These are phyloP conservation scores for Phocoena phocoena DNA, from an alignment of 2,113 vertebrate genomes.

Conservation along the genomic window DNA sequence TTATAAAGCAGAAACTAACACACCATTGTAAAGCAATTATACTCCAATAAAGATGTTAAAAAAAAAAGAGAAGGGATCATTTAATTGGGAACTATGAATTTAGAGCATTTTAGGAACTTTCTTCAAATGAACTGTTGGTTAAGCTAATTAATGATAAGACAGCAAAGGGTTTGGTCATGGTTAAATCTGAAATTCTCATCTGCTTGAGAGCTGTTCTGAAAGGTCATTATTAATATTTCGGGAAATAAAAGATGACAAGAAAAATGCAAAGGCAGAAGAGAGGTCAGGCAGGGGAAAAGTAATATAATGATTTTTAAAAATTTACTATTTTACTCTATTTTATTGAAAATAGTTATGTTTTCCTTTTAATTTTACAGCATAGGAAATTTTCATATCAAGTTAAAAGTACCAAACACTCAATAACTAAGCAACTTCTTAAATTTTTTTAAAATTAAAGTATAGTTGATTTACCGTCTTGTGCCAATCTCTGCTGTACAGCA, in stretches of 20 bases:
- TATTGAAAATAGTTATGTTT: background rate
- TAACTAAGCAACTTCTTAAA: background rate
- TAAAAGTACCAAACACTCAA: background rate
- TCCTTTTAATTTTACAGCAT: background rate
- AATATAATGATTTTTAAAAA: background rate
- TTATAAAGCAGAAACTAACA: no score
- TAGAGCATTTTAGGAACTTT: background rate
- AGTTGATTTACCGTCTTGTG: no score
- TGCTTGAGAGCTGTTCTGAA: slow-evolving; percentile 21
- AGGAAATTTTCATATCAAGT: background rate
- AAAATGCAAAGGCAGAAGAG: background rate
- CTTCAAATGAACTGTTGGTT: background rate
- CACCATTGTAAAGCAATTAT: no score
- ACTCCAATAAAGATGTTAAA: no score
- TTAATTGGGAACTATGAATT: background rate
- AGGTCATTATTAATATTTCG: background rate
- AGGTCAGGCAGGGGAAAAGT: background rate
- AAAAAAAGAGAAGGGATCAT: background rate
- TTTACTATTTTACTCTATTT: background rate
- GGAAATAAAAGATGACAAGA: background rate
- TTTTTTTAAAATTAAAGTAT: no score
- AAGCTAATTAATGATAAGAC: background rate
- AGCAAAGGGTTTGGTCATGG: background rate
- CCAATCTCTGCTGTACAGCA: no score
- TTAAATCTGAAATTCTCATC: background rate